phyloP scores from a whole-genome alignment of 2,113 vertebrate genomes.

The Ptychochromis oligacanthus region DNA sequence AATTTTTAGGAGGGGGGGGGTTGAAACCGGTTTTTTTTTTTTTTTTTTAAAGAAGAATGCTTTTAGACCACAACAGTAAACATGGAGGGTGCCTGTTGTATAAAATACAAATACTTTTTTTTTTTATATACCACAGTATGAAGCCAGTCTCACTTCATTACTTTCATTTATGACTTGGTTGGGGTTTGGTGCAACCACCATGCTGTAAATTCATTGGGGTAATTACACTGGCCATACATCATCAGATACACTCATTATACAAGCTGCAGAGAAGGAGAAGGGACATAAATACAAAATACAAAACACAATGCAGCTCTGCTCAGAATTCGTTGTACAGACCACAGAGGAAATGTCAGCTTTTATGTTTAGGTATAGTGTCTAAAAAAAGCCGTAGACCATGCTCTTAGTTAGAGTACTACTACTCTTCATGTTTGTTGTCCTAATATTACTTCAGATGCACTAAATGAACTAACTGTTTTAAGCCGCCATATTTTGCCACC shows the following conservation, averaged over 20 bases:
- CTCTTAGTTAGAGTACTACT: not conserved
- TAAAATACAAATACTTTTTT: not conserved
- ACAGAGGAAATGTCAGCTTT: conserved; percentile 23
- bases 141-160: conserved; percentile 46
- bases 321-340: not conserved
- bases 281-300: not conserved
- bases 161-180: conserved; percentile 44
- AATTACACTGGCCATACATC: conserved; percentile 50
- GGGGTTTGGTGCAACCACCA: conserved; percentile 18
- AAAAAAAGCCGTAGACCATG: not conserved
- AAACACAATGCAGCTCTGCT: not conserved
- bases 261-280: not conserved
- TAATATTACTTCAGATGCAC: not conserved
- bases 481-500: not conserved
- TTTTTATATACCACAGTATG: conserved; percentile 13
- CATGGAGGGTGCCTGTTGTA: not conserved
- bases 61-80: not conserved
- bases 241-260: conserved; percentile 18
- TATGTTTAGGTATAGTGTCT: not conserved
- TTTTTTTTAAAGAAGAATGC: not conserved
- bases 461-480: not conserved
- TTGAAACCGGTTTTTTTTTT: not conserved
- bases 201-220: conserved; percentile 26
- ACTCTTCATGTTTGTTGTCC: not conserved
- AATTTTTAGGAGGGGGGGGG: no score